Conservation (phyloP, 2,113 vertebrate species). For the Haemorhous mexicanus region DNA sequence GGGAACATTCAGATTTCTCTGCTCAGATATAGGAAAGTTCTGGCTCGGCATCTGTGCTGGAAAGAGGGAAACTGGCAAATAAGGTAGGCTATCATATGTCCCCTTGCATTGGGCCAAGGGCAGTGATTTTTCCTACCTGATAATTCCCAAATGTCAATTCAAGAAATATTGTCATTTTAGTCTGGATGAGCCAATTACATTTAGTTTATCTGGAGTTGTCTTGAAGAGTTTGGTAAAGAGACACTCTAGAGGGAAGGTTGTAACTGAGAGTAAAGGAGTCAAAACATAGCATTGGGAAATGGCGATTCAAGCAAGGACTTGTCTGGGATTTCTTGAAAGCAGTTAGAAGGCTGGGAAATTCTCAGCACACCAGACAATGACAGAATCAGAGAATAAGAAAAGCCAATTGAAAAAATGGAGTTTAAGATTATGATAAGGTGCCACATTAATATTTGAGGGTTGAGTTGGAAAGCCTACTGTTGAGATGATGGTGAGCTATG, state of each 20-base stretch:
- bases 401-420: not conserved
- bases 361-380: not conserved
- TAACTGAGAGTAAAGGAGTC: not conserved
- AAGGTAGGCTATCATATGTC: not conserved
- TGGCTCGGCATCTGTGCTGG: not conserved
- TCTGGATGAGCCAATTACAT: not conserved
- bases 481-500: not conserved
- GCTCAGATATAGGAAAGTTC: not conserved
- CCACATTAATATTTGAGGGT: not conserved
- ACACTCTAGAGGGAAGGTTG: not conserved
- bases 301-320: not conserved
- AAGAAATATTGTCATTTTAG: not conserved
- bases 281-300: not conserved
- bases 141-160: not conserved
- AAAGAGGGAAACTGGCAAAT: not conserved
- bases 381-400: not conserved
- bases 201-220: not conserved
- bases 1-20: not conserved
- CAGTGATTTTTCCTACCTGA: not conserved
- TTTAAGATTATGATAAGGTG: not conserved
- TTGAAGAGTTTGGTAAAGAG: not conserved
- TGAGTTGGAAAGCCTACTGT: not conserved
- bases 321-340: not conserved
- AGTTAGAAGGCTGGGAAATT: not conserved
- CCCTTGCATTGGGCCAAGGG: not conserved